A percentile compares a stretch with the other conserved stretches of the same genome.
phyloP scores from a whole-genome alignment of 92 coral and sea anemone species.

The Micromussa lordhowensis region DNA sequence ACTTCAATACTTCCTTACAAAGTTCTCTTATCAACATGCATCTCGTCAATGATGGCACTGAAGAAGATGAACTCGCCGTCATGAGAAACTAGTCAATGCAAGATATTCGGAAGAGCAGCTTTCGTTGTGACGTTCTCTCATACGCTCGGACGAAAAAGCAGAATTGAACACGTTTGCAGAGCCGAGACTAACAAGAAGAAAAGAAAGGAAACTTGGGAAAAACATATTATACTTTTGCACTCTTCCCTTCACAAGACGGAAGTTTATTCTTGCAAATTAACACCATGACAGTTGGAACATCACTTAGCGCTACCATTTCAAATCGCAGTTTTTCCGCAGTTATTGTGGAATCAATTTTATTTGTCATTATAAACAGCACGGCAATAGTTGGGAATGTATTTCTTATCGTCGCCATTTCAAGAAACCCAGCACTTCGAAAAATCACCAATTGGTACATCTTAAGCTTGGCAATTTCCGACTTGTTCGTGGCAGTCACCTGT shows the following conservation, averaged over 20 bases:
- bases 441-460: slow-evolving; percentile 63
- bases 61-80: not conserved
- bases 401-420: slow-evolving; percentile 59
- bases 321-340: not conserved
- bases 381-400: slow-evolving; percentile 63
- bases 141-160: not conserved
- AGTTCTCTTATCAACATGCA: not conserved
- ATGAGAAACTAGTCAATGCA: not conserved
- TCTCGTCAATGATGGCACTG: not conserved
- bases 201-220: not conserved
- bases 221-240: not conserved
- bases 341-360: slow-evolving; percentile 41
- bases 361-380: slow-evolving; percentile 40
- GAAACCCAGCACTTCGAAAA: slow-evolving; percentile 55
- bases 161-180: not conserved
- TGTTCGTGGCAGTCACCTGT: slow-evolving; percentile 45
- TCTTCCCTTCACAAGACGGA: not conserved
- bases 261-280: not conserved
- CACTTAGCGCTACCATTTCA: not conserved
- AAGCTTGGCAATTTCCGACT: slow-evolving; percentile 55
- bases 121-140: not conserved
- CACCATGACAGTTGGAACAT: not conserved
- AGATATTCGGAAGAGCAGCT: not conserved
- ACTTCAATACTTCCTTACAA: not conserved
- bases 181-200: not conserved